Conservation (phyloP, 2,113 vertebrate species). For the Neogale vison region DNA sequence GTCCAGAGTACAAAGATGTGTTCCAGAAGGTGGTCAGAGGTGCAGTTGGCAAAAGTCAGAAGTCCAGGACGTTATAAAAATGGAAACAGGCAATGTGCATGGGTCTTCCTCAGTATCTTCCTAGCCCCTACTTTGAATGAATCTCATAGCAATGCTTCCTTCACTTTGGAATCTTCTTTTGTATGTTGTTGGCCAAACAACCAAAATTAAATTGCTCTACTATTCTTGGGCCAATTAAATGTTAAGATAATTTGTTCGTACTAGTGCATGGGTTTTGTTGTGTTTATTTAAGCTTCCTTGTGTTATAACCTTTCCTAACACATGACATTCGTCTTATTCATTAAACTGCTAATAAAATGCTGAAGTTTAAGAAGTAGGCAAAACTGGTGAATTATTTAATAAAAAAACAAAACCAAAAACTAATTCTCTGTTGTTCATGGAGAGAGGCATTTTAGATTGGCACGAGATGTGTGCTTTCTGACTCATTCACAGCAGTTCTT, state of each 20-base stretch:
- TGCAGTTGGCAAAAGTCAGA: background rate
- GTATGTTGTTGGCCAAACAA: background rate
- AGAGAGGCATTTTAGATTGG: background rate
- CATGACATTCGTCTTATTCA: background rate
- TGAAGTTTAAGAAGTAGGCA: background rate
- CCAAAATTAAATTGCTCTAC: background rate
- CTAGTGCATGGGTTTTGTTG: background rate
- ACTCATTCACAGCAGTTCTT: slow-evolving; percentile 25
- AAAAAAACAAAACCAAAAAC: background rate
- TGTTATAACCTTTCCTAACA: background rate
- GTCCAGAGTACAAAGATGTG: background rate
- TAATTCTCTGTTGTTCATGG: background rate
- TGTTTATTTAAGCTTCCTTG: background rate
- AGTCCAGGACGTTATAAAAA: background rate
- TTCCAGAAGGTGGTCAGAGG: background rate
- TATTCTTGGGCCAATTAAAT: background rate
- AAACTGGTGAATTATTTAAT: background rate
- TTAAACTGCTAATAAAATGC: slow-evolving; percentile 22
- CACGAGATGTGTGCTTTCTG: background rate
- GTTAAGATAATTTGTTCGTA: background rate
- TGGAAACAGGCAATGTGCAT: background rate
- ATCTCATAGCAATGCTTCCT: background rate
- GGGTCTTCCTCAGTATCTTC: background rate
- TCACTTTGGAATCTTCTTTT: background rate
- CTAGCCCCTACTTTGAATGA: background rate